Base-by-base conservation (phyloP, 2,888 invertebrate species). In the Hypercompe scribonia region DNA sequence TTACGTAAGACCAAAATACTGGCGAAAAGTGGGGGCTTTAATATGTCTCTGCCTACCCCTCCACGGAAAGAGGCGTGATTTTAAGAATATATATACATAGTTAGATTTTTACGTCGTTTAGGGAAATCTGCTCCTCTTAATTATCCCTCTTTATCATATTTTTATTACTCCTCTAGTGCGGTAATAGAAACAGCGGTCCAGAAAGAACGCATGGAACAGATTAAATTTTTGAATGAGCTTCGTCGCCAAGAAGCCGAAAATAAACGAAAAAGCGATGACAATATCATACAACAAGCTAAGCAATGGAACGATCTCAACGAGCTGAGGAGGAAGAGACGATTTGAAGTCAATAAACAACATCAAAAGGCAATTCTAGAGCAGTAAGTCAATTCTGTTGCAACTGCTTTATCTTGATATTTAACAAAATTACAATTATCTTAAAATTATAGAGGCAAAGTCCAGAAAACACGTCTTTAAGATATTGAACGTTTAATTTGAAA, bases 181-280 rank as follows among this genome's bases (percentile, higher is more conserved):
- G 94, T 96, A 0, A 91, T 95, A 77, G 95, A 95, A 79, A 91
- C 95, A 2, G 92, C 89, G 1, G 85, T 92, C 28, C 93, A 92
- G 71, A 94, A 94, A 42, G 96, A 96, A 83, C 91, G 95, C 13
- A 75, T 82, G 3, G 94, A 90, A 68, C 96, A 96, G 76, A 71
- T 94, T 3, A 92, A 95, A 79, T 96, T 96, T 77, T 76, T 89
- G 1, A 82, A 84, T 8, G 87, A 92, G 70, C 84, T 93, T 39
- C 90, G 90, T 65, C 82, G 86, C 4, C 90, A 92, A 76, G 88
- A 84, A 0, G 88, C 81, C 0, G 90, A 90, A 24, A 84, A 84
- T 78, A 93, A 91, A 82, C 83, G 84, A 2, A 78, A 84, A 18
- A 89, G 92, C 0, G 95, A 94, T 28, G 90, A 90, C 3, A 90